These are phyloP conservation scores for Solea senegalensis DNA, from an alignment of 2,113 vertebrate genomes.

Conservation along the genomic window DNA sequence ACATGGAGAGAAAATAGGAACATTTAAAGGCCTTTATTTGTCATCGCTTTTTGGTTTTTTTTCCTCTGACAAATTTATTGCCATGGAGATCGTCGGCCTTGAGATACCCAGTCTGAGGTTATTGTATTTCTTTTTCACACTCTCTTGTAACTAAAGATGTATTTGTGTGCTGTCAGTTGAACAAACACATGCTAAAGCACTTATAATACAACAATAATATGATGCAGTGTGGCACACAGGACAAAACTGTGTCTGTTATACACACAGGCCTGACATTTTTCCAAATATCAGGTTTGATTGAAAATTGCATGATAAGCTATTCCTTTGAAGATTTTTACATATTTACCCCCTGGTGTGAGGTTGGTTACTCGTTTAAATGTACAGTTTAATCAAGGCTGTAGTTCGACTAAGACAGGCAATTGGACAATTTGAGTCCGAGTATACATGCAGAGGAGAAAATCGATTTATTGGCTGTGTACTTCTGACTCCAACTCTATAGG, in stretches of 20 bases:
- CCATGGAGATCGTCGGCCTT: slow-evolving; percentile 49
- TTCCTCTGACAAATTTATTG: slow-evolving; percentile 65
- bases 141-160: slow-evolving; percentile 21
- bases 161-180: background rate
- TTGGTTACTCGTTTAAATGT: no score
- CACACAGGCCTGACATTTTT: background rate
- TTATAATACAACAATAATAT: background rate
- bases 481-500: no score
- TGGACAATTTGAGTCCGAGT: no score
- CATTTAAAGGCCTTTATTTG: slow-evolving; percentile 76
- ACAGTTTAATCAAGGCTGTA: no score
- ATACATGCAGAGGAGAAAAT: no score
- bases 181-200: slow-evolving; percentile 4
- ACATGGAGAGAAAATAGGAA: slow-evolving; percentile 69
- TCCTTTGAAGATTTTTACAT: no score
- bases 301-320: background rate
- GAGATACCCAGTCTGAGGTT: slow-evolving; percentile 34
- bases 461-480: no score
- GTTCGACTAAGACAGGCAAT: no score
- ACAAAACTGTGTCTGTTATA: slow-evolving; percentile 24
- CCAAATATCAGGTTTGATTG: slow-evolving; percentile 23
- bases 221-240: slow-evolving; percentile 2
- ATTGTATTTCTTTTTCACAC: slow-evolving; percentile 49
- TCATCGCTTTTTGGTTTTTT: slow-evolving; percentile 57
- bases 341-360: no score